Conservation (phyloP, 1,140 invertebrate species). For the Drosophila eugracilis region DNA sequence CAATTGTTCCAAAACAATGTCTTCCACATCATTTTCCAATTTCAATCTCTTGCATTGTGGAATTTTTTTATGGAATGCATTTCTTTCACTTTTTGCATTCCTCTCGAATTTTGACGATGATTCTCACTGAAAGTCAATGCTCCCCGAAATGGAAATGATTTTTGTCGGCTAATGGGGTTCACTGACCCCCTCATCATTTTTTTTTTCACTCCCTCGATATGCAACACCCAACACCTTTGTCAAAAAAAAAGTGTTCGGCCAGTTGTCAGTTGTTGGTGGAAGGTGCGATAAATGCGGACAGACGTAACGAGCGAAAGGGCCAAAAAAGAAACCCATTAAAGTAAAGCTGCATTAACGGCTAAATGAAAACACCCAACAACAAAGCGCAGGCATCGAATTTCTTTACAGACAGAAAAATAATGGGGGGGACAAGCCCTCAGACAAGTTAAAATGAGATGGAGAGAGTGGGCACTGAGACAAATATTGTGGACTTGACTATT, state of each 20-base stretch:
- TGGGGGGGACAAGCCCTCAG: slow-evolving; percentile 7
- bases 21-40: too few species aligned
- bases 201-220: slow-evolving; percentile 15
- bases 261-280: slow-evolving; percentile 43
- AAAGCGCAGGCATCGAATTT: slow-evolving; percentile 71
- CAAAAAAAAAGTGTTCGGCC: slow-evolving; percentile 56
- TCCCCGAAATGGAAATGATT: slow-evolving; percentile 53
- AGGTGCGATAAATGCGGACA: slow-evolving; percentile 66
- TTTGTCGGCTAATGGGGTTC: slow-evolving; percentile 34
- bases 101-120: slow-evolving; percentile 28
- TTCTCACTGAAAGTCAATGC: slow-evolving; percentile 30
- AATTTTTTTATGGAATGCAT: slow-evolving; percentile 22
- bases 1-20: neutral
- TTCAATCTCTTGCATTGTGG: slow-evolving; percentile 5
- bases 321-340: slow-evolving; percentile 76
- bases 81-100: slow-evolving; percentile 34
- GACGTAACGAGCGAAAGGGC: slow-evolving; percentile 54
- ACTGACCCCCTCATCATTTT: slow-evolving; percentile 30
- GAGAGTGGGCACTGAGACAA: neutral
- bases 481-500: too few species aligned
- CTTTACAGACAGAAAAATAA: slow-evolving; percentile 46
- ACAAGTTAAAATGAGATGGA: neutral
- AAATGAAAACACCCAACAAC: slow-evolving; percentile 64
- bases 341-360: slow-evolving; percentile 77
- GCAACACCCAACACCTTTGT: slow-evolving; percentile 66